Evolutionary conservation across 2,113 vertebrate genomes (phyloP).

Genomic region (Atherinomorus stipes): DNA sequence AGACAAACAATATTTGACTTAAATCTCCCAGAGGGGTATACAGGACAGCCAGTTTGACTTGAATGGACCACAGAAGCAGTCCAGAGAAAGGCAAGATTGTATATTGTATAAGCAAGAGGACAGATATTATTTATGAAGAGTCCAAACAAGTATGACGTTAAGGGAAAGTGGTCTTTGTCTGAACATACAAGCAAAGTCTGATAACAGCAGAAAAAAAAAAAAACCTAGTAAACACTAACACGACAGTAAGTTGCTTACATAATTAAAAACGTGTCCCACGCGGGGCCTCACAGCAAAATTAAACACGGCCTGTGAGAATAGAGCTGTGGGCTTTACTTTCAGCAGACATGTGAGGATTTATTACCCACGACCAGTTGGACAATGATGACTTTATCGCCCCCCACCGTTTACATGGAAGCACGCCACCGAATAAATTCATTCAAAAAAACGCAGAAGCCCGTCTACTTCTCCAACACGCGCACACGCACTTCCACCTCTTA

Average conservation of each 20-base stretch:
- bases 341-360: slow-evolving; percentile 26
- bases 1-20: slow-evolving; percentile 64
- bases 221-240: slow-evolving; percentile 5
- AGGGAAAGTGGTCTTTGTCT: slow-evolving; percentile 50
- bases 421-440: slow-evolving; percentile 51
- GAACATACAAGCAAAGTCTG: slow-evolving; percentile 12
- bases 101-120: slow-evolving; percentile 33
- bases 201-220: not conserved
- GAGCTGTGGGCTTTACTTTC: slow-evolving; percentile 14
- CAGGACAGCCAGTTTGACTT: slow-evolving; percentile 20
- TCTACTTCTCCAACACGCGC: not conserved
- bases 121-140: slow-evolving; percentile 53
- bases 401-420: slow-evolving; percentile 42
- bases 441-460: slow-evolving; percentile 31
- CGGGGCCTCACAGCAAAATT: not conserved
- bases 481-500: not conserved
- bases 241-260: slow-evolving; percentile 26
- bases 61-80: slow-evolving; percentile 29
- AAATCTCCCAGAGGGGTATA: slow-evolving; percentile 36
- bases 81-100: slow-evolving; percentile 21
- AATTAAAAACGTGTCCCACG: slow-evolving; percentile 13
- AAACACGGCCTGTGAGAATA: slow-evolving; percentile 11
- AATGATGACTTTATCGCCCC: slow-evolving; percentile 67
- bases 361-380: slow-evolving; percentile 27
- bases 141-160: slow-evolving; percentile 49